phyloP scores from a whole-genome alignment of 2,888 invertebrate genomes.

The Mermis nigrescens region DNA sequence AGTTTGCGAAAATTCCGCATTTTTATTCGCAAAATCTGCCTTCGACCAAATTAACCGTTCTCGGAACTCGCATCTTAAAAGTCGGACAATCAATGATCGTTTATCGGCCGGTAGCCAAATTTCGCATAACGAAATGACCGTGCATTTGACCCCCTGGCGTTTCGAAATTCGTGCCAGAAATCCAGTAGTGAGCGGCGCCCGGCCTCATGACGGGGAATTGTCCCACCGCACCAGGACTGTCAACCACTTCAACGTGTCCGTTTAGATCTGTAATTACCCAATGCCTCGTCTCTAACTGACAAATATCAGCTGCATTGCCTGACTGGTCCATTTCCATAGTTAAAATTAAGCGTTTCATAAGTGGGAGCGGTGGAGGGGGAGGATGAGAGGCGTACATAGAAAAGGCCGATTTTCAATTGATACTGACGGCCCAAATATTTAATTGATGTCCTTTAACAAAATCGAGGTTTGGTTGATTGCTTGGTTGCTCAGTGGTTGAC shows the following conservation, averaged over 20 bases:
- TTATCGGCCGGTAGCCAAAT: not conserved
- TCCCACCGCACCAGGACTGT: conserved; percentile 28
- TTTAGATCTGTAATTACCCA: conserved; percentile 25
- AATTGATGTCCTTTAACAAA: too few species aligned
- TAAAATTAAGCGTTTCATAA: too few species aligned
- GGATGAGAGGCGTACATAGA: too few species aligned
- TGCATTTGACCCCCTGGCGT: conserved; percentile 6
- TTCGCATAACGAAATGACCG: conserved; percentile 8
- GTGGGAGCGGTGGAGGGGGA: too few species aligned
- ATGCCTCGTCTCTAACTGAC: conserved; percentile 21
- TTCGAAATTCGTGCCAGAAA: conserved; percentile 8
- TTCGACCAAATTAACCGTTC: too few species aligned
- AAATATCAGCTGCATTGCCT: not conserved
- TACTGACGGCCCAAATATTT: too few species aligned
- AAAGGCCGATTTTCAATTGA: too few species aligned
- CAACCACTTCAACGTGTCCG: conserved; percentile 20
- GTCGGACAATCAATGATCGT: not conserved
- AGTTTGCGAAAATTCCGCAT: too few species aligned
- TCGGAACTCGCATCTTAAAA: not conserved
- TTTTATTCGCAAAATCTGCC: too few species aligned
- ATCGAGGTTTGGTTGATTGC: too few species aligned
- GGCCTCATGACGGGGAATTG: conserved; percentile 24
- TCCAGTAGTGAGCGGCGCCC: conserved; percentile 22
- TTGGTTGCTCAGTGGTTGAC: too few species aligned
- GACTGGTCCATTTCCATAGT: too few species aligned